Base-by-base conservation (phyloP, 37 sponge, comb jelly and placozoan genomes). In the Amphimedon queenslandica region DNA sequence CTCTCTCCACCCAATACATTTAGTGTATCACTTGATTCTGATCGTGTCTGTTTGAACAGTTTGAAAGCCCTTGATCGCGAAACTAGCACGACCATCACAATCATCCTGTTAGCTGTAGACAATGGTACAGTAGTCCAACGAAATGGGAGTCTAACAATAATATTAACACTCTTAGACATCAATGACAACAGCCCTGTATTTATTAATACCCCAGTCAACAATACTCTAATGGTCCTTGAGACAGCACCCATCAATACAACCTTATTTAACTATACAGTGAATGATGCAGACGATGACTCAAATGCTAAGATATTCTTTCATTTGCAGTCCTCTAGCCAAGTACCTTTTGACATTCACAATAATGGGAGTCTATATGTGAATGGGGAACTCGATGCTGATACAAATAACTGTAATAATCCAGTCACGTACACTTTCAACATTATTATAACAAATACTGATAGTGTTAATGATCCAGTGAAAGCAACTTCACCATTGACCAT, bases 111-210 rank as follows among this genome's bases (percentile, higher is more conserved):
- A 41, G 77, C 77, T 25, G 13, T 8, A n/a, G 77, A 77, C n/a
- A 31, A 34, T 77, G 77, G 69, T 2, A 13, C 13, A 47, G 4
- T 36, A 18, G 39, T 57, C 32, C 37, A 55, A 28, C 66, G 27
- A 1, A n/a, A 13, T 8, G 38, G 47, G 32, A 66, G 37, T 32
- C 24, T 67, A 21, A 67, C 77, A 2, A 23, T 77, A 33, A 55
- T 55, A 20, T 11, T 77, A n/a, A 8, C 16, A 53, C 24, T 77
- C 6, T 8, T 23, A 21, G 69, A 67, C 32, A 25, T 67, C 37
- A 77, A 77, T 67, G 73, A 72, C 63, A 73, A 73, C 35, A 28
- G 37, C 21, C 74, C 74, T 23, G n/a, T 30, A 23, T 73, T 73
- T 47, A 47, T 47, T 47, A 13, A 47, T 35, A 31, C 36, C 6